A percentile compares a stretch with the other conserved stretches of the same genome.
Evolutionary conservation across 2,888 invertebrate genomes (phyloP).

Genomic region (Nomada fucata): DNA sequence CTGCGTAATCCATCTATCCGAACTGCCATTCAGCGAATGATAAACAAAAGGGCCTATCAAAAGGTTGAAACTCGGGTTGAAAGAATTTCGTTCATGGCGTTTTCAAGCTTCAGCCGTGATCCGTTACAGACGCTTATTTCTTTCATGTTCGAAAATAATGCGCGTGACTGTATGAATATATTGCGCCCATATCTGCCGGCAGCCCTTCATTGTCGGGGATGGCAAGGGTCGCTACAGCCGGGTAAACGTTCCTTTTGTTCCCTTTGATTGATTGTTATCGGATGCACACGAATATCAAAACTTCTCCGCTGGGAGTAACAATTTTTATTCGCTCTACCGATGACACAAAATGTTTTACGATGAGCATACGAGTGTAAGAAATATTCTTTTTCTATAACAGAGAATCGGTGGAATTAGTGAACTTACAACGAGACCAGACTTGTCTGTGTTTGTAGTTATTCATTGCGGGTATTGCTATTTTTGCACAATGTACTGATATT

Average conservation of each 20-base stretch:
- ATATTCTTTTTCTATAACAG: neutral
- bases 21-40: slow-evolving; percentile 71
- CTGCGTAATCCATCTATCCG: slow-evolving; percentile 72
- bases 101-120: slow-evolving; percentile 61
- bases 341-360: slow-evolving; percentile 15
- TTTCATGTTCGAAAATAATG: slow-evolving; percentile 58
- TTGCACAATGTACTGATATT: too few species aligned
- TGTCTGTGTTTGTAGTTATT: too few species aligned
- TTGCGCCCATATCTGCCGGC: slow-evolving; percentile 42
- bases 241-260: slow-evolving; percentile 62
- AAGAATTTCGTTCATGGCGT: slow-evolving; percentile 69
- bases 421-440: too few species aligned
- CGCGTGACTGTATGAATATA: slow-evolving; percentile 59
- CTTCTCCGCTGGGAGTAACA: slow-evolving; percentile 21
- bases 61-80: slow-evolving; percentile 67
- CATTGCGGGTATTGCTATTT: too few species aligned
- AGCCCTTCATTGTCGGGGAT: slow-evolving; percentile 51
- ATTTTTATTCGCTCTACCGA: slow-evolving; percentile 21
- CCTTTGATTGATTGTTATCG: slow-evolving; percentile 62
- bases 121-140: slow-evolving; percentile 60
- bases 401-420: neutral
- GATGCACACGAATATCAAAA: slow-evolving; percentile 37
- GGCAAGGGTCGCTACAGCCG: slow-evolving; percentile 30
- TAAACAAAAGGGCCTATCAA: slow-evolving; percentile 77
- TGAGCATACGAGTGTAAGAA: slow-evolving; percentile 1